Evolutionary conservation across 2,888 invertebrate species (phyloP), one percentile per base, ranked within the genome.

Genomic region (Seira ritae): DNA sequence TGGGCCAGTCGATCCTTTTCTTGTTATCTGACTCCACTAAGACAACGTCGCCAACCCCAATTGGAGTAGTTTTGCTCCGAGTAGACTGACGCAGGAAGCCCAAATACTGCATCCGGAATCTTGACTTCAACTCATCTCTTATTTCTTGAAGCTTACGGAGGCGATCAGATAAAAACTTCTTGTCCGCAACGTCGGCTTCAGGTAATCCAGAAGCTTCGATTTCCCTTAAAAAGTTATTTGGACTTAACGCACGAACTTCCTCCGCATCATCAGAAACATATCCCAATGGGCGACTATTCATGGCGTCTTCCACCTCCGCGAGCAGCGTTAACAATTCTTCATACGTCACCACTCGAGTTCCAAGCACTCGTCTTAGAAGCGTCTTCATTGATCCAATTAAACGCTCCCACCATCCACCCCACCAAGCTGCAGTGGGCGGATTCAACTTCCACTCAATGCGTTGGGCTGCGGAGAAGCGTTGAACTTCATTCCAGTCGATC

Each of bases 361-460:
- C 78, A 6, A 78, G 12, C 1, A n/a, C 23, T 15, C 50, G 60
- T 22, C 62, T 17, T 15, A 79, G 10, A 6, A 79, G 12, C 12
- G 71, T 72, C 46, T 79, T 79, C 0, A 55, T 67, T 3, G 23
- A 15, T 20, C 79, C 10, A 17, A 79, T 79, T 0, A 79, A 15
- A 10, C 79, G 17, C 17, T 79, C 79, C 79, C 79, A 79, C 65
- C 65, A 79, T 0, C 72, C 72, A 8, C 62, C 62, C 72, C 72
- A 72, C 72, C 72, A 72, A 6, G 72, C 20, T 1, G 72, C 79
- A 17, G 82, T 60, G 6, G 86, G 85, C 1, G 88, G 84, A 65
- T 87, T 90, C 72, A 89, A 89, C 22, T 84, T 85, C 89, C 90
- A 90, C 0, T 76, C n/a, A 46, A 89, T 89, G 20, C 68, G 69